phyloP scores from a whole-genome alignment of 2,888 invertebrate genomes.

The Tolmerus cingulatus region DNA sequence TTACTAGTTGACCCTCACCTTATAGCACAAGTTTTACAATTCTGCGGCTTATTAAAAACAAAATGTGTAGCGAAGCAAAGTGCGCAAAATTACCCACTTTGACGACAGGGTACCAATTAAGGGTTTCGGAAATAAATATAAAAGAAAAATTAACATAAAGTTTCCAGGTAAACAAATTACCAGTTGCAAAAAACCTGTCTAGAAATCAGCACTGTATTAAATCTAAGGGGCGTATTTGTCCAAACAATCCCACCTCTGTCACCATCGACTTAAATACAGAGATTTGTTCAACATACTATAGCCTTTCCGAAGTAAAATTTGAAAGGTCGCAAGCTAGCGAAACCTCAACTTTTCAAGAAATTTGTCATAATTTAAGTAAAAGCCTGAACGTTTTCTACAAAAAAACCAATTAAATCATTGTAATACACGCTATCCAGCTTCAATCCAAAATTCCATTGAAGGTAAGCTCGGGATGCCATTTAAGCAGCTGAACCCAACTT shows the following conservation, averaged over 20 bases:
- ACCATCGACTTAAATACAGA: not conserved
- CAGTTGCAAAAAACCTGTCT: not conserved
- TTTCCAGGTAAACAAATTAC: not conserved
- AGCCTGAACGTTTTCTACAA: not conserved
- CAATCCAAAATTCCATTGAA: not conserved
- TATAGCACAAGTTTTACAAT: not conserved
- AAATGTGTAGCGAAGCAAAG: too few relatives aligned
- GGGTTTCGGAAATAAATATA: not conserved
- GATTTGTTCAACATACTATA: not conserved
- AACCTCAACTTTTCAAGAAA: not conserved
- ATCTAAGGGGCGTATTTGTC: not conserved
- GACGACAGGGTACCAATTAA: not conserved
- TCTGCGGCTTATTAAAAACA: not conserved
- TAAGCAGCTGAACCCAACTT: not conserved
- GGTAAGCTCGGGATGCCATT: not conserved
- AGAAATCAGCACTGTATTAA: not conserved
- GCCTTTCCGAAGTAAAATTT: not conserved
- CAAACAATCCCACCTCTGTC: not conserved
- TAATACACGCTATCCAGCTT: not conserved
- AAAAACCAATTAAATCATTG: not conserved
- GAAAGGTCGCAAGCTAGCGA: not conserved
- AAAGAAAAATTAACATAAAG: not conserved
- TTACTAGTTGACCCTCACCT: not conserved
- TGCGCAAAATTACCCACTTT: not conserved
- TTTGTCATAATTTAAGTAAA: not conserved